Conservation (phyloP, 2,113 vertebrate genomes). For the Catharus minimus region DNA sequence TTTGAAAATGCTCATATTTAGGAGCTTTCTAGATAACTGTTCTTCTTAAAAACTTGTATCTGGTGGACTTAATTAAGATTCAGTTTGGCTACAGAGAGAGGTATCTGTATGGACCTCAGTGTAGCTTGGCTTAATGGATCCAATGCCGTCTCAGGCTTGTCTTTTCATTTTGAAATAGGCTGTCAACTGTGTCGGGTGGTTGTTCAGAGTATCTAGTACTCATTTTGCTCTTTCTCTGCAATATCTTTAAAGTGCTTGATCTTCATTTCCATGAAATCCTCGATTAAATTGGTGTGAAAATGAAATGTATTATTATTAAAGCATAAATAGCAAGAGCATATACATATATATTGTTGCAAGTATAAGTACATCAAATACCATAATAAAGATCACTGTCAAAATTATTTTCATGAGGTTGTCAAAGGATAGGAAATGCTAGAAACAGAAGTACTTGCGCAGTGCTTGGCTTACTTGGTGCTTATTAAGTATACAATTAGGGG, state of each 20-base stretch:
- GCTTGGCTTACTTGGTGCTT: background rate
- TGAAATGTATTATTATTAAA: background rate
- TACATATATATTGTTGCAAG: background rate
- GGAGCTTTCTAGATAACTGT: background rate
- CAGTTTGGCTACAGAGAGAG: background rate
- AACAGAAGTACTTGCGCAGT: background rate
- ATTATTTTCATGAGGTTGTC: background rate
- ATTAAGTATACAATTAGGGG: background rate
- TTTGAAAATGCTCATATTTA: background rate
- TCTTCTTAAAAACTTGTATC: background rate
- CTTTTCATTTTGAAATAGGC: background rate
- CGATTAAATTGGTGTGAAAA: background rate
- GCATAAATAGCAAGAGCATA: background rate
- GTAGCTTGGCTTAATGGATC: background rate
- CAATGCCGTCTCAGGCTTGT: background rate
- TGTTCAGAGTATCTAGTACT: background rate
- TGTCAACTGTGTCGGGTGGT: background rate
- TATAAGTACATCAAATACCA: background rate
- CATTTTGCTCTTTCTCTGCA: background rate
- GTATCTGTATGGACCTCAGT: background rate
- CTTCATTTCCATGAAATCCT: background rate
- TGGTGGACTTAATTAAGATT: background rate
- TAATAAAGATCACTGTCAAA: background rate
- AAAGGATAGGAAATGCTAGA: background rate
- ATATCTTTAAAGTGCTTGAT: background rate